These are phyloP conservation scores for Timema cristinae DNA, from an alignment of 2,888 invertebrate species.

Conservation along the genomic window DNA sequence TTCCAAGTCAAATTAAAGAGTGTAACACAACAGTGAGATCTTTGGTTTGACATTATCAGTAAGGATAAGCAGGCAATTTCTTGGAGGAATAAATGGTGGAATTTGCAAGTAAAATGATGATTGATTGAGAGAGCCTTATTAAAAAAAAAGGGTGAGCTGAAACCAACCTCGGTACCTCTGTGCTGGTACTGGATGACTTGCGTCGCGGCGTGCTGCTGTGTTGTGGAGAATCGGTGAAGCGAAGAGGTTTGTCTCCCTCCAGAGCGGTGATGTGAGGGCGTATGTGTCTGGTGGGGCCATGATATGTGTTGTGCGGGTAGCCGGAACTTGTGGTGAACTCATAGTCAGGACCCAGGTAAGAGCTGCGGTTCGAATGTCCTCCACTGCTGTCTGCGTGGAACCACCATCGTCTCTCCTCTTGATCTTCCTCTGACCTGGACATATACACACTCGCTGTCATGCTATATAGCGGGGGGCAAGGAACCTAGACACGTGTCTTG, in stretches of 20 bases:
- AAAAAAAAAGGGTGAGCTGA: too few species aligned
- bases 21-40: too few species aligned
- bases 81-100: too few species aligned
- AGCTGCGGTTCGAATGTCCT: conserved; percentile 41
- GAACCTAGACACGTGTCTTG: background rate
- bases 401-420: conserved; percentile 36
- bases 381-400: conserved; percentile 26
- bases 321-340: conserved; percentile 54
- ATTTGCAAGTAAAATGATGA: too few species aligned
- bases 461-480: too few species aligned
- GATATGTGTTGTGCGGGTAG: conserved; percentile 84
- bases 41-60: too few species aligned
- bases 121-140: too few species aligned
- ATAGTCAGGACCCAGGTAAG: conserved; percentile 49
- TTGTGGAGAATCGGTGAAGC: conserved; percentile 72
- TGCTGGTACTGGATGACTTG: conserved; percentile 64
- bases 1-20: too few species aligned
- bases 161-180: conserved; percentile 60
- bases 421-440: conserved; percentile 31
- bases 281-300: conserved; percentile 75
- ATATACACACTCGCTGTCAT: too few species aligned
- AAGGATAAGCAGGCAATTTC: too few species aligned
- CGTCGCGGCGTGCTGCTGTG: conserved; percentile 68
- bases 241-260: conserved; percentile 52
- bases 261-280: conserved; percentile 52